Evolutionary conservation across 2,113 vertebrate species (phyloP), one percentile per base, ranked within the genome.

Genomic region (Phodopus roborovskii): DNA sequence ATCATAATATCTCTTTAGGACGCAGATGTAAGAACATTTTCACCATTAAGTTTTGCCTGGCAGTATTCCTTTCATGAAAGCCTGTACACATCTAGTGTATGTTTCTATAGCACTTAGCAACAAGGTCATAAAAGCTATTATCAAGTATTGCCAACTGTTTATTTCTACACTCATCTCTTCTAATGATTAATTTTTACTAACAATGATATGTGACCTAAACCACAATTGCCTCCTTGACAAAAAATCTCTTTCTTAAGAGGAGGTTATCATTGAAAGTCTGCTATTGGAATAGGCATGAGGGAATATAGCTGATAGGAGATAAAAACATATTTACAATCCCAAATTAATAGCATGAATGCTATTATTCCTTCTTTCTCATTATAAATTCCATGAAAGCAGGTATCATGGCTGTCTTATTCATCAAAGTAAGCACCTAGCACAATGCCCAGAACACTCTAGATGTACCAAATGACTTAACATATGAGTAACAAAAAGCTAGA

Each of bases 201-300:
- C 45, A 48, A 77, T 33, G 42, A 95, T 90, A 97, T 75, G 39
- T 84, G 84, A 28, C 50, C 86, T 90, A 96, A 92, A 58, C 13
- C 91, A 56, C 58, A 94, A 73, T n/a, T 73, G 62, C 33, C 8
- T 95, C 56, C 68, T 96, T 58, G 48, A 97, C 28, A 83, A 93
- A 85, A 85, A 64, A 26, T 78, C 16, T 78, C 50, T 94, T 10
- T 1, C 88, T 92, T 95, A 45, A 5, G 24, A 91, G 60, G 82
- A 83, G 36, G 2, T 74, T 2, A 17, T 68, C 50, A 75, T 30
- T 88, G n/a, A 88, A 90, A 22, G 7, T 83, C 4, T 68, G 5
- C 48, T 92, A 6, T 71, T 82, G 78, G 53, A 94, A 42, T 42
- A 68, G 17, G 9, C 22, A 60, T 30, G n/a, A 22, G 24, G 19